These are phyloP conservation scores for Cosmia trapezina DNA, from an alignment of 2,888 invertebrate genomes.

Conservation along the genomic window DNA sequence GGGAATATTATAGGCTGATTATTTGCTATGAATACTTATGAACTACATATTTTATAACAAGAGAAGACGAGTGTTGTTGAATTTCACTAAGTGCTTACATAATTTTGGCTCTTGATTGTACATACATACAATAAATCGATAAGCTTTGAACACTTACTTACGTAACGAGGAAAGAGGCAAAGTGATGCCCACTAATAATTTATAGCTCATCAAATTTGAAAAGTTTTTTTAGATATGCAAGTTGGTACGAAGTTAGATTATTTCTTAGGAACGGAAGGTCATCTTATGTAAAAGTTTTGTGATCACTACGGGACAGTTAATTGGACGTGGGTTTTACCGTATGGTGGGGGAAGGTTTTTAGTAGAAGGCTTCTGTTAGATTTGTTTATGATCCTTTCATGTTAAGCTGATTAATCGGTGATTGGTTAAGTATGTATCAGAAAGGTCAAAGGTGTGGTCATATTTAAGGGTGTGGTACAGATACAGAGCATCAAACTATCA, in stretches of 20 bases:
- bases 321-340: constrained; percentile 37
- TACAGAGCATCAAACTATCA: too few relatives aligned
- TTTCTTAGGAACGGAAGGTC: constrained; percentile 57
- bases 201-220: constrained; percentile 65
- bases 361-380: background rate
- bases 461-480: too few relatives aligned
- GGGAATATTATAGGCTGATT: too few relatives aligned
- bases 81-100: background rate
- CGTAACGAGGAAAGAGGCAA: constrained; percentile 34
- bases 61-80: background rate
- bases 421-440: too few relatives aligned
- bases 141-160: constrained; percentile 36
- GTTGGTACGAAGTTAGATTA: constrained; percentile 65
- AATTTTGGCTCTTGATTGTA: too few relatives aligned
- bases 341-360: constrained; percentile 23
- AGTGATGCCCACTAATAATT: constrained; percentile 55
- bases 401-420: constrained; percentile 5
- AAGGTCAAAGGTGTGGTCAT: too few relatives aligned
- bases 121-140: constrained; percentile 41
- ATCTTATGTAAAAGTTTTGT: constrained; percentile 59
- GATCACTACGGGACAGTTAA: constrained; percentile 42
- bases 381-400: too few relatives aligned
- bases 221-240: constrained; percentile 56
- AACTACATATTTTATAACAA: too few relatives aligned
- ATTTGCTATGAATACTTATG: too few relatives aligned